These are phyloP conservation scores for Motacilla alba DNA, from an alignment of 2,113 vertebrate species.

Conservation along the genomic window DNA sequence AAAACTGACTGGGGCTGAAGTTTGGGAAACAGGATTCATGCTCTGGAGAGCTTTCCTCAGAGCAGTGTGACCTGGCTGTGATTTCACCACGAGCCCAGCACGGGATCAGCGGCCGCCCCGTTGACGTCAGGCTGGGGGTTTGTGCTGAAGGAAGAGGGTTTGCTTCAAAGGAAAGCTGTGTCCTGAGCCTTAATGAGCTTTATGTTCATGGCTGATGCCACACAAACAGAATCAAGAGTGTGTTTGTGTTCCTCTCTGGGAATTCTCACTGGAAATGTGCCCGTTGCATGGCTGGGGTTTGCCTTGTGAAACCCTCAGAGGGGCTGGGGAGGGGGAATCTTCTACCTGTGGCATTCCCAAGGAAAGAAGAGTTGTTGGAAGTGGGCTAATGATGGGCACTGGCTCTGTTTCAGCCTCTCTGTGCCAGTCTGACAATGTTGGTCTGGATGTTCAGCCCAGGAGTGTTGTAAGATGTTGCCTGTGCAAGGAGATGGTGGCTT, in stretches of 20 bases:
- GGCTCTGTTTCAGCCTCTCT: fast-evolving
- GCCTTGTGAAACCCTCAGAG: background rate
- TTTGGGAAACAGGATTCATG: background rate
- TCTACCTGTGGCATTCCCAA: background rate
- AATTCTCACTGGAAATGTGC: background rate
- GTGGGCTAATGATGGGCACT: background rate
- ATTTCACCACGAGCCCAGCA: background rate
- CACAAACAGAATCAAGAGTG: background rate
- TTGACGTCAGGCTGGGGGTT: background rate
- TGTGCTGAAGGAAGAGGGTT: background rate
- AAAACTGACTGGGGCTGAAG: background rate
- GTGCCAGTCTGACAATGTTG: background rate
- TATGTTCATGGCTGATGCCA: background rate
- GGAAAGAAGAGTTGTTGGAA: background rate
- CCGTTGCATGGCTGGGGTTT: background rate
- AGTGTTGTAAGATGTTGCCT: background rate
- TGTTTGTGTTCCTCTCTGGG: background rate
- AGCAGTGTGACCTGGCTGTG: background rate
- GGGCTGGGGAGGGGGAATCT: background rate
- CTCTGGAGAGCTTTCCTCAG: background rate
- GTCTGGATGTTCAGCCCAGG: background rate
- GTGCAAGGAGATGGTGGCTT: background rate
- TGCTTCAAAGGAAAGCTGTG: background rate
- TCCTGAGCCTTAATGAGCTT: background rate
- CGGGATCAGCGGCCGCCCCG: background rate